Base-by-base conservation (phyloP, 2,797 vertebrate species). In the Enteromius trimaculatus region DNA sequence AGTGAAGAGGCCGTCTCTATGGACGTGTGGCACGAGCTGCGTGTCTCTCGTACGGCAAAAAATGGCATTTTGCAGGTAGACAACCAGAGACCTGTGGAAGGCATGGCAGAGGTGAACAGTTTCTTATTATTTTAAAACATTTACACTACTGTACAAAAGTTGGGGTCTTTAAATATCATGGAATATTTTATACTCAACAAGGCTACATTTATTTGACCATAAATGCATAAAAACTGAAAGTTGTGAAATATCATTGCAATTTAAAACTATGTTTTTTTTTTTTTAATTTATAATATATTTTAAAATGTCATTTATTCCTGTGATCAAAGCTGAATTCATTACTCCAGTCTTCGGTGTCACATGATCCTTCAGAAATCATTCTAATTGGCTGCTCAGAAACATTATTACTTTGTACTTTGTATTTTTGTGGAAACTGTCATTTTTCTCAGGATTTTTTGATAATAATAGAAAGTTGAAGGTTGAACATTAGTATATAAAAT, bases 41-140 rank as follows among this genome's bases (percentile, higher is more conserved):
- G 91, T 60, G 96, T 98, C 37, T 98, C 97, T 53, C 97, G 98
- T 17, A 99, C 98, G 0, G 97, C 97, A 0, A 99, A 96, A 92
- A 98, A 96, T 5, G 98, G 97, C 0, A 97, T 98, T 90, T 91
- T 99, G 0, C 97, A 98, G 86, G 96, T 99, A 91, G 98, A 99
- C 89, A 95, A 92, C 71, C 98, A 99, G 91, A 95, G 88, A 23
- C 92, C 95, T 0, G 91, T 95, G 49, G 97, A 98, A 88, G 97
- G 96, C 34, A 97, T 96, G 89, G 94, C 98, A 74, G 96, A 97
- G 97, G 98, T 99, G 89, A 51, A 29, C 60, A 66, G 11, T 64
- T 17, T 11, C 3, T 19, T 42, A 3, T 4, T 47, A 6, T 13
- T 21, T 29, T 8, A 14, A 37, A 55, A 53, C 29, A 75, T 53